Base-by-base conservation (phyloP, 2,797 vertebrate species). In the Cuculus canorus region DNA sequence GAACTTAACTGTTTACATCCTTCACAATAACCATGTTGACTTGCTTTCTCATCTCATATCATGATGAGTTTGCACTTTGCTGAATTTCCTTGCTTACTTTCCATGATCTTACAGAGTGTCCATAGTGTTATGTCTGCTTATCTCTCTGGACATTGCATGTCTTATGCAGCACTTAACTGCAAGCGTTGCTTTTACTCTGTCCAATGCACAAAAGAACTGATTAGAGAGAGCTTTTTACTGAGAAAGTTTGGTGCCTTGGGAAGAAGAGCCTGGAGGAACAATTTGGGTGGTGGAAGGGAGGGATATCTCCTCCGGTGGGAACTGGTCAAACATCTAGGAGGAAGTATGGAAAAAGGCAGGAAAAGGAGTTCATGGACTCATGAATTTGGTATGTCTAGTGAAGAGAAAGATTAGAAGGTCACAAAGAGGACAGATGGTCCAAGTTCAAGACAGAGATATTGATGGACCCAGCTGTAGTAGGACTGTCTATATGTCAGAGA, bases 1-100 rank as follows among this genome's bases (percentile, higher is more conserved):
- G 80, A 95, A 83, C 77, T 93, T 88, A 85, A 93, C 91, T 69
- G 32, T 93, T 96, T 92, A 18, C 22, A 78, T 87, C 77, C 41
- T 88, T 95, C 53, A 23, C 37, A 13, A 37, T 50, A 82, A 56
- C 32, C 1, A 2, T 30, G 16, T 39, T 91, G 56, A 13, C 11
- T 37, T 89, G 65, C 43, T 90, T 96, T 93, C 90, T 47, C 37
- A 73, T 80, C 88, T 92, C 85, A 73, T 80, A 88, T 92, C 85
- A 83, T 35, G 28, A 21, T 93, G 82, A 83, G 47, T 68, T 48
- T 92, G 43, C 18, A 39, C 13, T 64, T 63, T 43, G 27, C 17
- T 72, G 32, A 60, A 37, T n/a, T 72, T 33, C 13, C 30, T 64
- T 61, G 12, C 7, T 77, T 61, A 16, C 5, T 59, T 61, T 53